phyloP scores from a whole-genome alignment of 1,140 invertebrate genomes.

The Diploscapter pachys region DNA sequence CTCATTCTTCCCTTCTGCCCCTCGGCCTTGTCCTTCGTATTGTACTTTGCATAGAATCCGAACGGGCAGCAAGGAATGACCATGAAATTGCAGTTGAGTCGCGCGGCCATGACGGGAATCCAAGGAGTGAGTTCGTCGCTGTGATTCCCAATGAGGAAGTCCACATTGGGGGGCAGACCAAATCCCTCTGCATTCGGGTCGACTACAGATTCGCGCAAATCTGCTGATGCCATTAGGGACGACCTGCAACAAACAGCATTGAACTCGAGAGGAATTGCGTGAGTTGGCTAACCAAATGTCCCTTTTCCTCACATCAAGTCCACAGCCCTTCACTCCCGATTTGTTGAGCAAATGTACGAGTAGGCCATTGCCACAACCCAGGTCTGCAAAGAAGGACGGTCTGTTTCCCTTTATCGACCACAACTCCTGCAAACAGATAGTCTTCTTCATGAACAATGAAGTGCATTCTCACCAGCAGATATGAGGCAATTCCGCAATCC shows the following conservation, averaged over 20 bases:
- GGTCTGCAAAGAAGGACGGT: slow-evolving; percentile 73
- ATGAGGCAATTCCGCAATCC: slow-evolving; percentile 89
- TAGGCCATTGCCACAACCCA: slow-evolving; percentile 94
- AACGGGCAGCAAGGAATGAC: slow-evolving; percentile 88
- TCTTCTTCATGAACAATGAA: background rate
- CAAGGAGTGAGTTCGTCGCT: slow-evolving; percentile 96
- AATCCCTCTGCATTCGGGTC: slow-evolving; percentile 61
- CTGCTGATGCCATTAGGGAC: background rate
- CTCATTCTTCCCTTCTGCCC: slow-evolving; percentile 3
- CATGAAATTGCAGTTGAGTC: slow-evolving; percentile 70
- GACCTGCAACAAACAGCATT: background rate
- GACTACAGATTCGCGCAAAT: slow-evolving; percentile 8
- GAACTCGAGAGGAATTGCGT: background rate
- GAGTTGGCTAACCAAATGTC: slow-evolving; percentile 77
- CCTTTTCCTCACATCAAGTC: slow-evolving; percentile 81
- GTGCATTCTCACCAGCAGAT: slow-evolving; percentile 65
- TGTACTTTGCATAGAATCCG: slow-evolving; percentile 78
- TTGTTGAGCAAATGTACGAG: slow-evolving; percentile 61
- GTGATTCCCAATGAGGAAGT: slow-evolving; percentile 98
- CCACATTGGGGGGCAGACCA: slow-evolving; percentile 70
- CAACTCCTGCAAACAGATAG: slow-evolving; percentile 6
- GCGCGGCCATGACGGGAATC: slow-evolving; percentile 84
- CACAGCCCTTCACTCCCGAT: slow-evolving; percentile 68
- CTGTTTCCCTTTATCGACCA: slow-evolving; percentile 12
- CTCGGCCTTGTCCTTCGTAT: background rate